A percentile compares a stretch with the other conserved stretches of the same genome.
Conservation (phyloP, 1,140 invertebrate genomes). For the Leptopilina boulardi region DNA sequence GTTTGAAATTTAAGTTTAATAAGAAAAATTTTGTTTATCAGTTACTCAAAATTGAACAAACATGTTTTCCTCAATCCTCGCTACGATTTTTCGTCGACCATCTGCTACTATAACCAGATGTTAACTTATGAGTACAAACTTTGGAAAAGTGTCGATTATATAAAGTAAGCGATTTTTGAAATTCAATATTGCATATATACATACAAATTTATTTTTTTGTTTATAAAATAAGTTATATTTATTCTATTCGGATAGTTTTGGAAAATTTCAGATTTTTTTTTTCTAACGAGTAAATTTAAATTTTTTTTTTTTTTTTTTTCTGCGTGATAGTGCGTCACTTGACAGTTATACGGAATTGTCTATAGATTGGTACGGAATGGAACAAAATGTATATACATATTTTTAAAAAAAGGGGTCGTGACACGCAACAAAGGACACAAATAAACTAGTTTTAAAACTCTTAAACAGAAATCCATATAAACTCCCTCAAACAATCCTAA, state of each 20-base stretch:
- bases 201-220: too few species aligned
- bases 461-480: background rate
- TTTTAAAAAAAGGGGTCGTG: background rate
- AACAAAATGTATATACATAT: background rate
- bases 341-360: background rate
- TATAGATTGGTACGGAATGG: slow-evolving; percentile 7
- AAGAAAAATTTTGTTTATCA: background rate
- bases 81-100: background rate
- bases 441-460: background rate
- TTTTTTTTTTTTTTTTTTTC: too few species aligned
- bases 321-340: background rate
- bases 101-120: background rate
- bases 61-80: slow-evolving; percentile 1
- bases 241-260: too few species aligned
- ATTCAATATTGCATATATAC: too few species aligned
- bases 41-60: background rate
- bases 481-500: background rate
- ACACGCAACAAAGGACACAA: background rate
- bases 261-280: too few species aligned
- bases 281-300: too few species aligned
- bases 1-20: too few species aligned
- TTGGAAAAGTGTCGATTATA: background rate
- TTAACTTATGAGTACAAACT: background rate
- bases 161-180: background rate
- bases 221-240: too few species aligned